Evolutionary conservation across 1,140 invertebrate genomes (phyloP), one percentile per base, ranked within the genome.

Genomic region (Panulirus ornatus): DNA sequence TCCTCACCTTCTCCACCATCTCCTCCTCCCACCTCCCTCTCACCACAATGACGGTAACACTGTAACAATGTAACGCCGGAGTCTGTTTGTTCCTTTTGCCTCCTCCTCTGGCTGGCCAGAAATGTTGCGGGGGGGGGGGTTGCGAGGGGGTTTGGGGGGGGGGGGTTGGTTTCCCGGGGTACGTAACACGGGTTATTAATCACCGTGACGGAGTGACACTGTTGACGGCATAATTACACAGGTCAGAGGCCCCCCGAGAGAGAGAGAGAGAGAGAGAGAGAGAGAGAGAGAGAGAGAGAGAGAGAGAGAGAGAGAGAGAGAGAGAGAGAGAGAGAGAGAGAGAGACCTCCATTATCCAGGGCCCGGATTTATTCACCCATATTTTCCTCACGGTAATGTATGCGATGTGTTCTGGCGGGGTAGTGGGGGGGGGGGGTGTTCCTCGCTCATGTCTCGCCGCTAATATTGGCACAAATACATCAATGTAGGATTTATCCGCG

Each of bases 31-130:
- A 34, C 40, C 44, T 78, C 71, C 34, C 1, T 58, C 78, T n/a
- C 51, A 30, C n/a, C 78, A 47, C 19, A 36, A 47, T 14, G 66
- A 19, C n/a, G 63, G 19, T 30, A 42, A n/a, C n/a, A n/a, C n/a
- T n/a, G n/a, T n/a, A 84, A 84, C 82, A 84, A 70, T 42, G 58
- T 84, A 27, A 66, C 47, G 58, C 71, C 82, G 71, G 71, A 84
- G 58, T 70, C 47, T 40, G 58, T 63, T 84, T 84, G 82, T 84
- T 22, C 38, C n/a, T n/a, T n/a, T n/a, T n/a, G n/a, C n/a, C n/a
- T n/a, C n/a, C 82, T 75, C n/a, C 71, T 66, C 58, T 84, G 40
- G 58, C 58, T 44, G 58, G 58, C 30, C 81, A 63, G 34, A 83
- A 83, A 83, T 83, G 81, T 83, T 83, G 70, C 73, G 78, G 83